Conservation (phyloP, 2,113 vertebrate species). For the Pithys albifrons region DNA sequence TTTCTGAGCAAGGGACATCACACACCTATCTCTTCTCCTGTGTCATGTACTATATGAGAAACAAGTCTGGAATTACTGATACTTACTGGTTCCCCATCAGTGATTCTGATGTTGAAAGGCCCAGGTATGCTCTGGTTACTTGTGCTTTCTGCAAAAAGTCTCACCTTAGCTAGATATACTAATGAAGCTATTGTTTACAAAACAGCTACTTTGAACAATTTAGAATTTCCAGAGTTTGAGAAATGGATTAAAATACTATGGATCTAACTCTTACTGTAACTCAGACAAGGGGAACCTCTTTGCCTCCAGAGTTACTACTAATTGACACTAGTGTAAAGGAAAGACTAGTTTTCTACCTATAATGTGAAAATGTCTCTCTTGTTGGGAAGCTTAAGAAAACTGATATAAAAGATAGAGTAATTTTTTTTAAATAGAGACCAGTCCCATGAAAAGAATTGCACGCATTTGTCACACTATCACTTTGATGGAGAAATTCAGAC, state of each 20-base stretch:
- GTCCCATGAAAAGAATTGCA: not conserved
- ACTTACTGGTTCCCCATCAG: not conserved
- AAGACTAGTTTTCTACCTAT: not conserved
- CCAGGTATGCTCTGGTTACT: not conserved
- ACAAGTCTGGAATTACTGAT: not conserved
- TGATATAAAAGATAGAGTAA: not conserved
- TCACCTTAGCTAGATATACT: not conserved
- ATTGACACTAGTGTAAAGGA: not conserved
- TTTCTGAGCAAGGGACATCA: not conserved
- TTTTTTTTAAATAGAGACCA: not conserved
- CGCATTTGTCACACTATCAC: conserved; percentile 4
- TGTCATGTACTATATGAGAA: not conserved
- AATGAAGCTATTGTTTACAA: not conserved
- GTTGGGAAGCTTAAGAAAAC: not conserved
- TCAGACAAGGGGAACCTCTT: not conserved
- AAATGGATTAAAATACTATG: not conserved
- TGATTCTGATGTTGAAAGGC: not conserved
- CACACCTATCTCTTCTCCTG: not conserved
- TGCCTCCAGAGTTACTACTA: not conserved
- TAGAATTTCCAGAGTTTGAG: not conserved
- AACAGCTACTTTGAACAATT: not conserved
- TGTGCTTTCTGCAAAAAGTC: not conserved
- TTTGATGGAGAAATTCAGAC: conserved; percentile 45
- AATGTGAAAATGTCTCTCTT: not conserved
- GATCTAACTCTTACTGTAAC: not conserved